Percentiles rank a stretch among this genome's conserved stretches.
phyloP scores from a whole-genome alignment of 2,888 invertebrate species.

The Lydus trimaculatus region DNA sequence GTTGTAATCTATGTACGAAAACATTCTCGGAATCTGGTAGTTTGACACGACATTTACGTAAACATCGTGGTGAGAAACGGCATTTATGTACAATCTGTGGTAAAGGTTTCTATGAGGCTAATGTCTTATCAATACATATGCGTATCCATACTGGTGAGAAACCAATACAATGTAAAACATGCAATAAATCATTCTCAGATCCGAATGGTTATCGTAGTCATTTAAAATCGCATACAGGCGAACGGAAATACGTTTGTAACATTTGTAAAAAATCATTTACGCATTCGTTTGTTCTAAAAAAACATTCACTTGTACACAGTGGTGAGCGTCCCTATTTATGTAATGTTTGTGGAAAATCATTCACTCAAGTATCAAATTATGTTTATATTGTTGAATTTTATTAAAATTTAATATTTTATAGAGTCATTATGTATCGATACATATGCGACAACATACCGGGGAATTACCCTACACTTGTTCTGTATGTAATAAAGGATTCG shows the following conservation, averaged over 20 bases:
- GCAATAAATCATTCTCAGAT: conserved; percentile 50
- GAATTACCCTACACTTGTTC: conserved; percentile 49
- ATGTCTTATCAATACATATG: conserved; percentile 52
- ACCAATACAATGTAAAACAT: conserved; percentile 50
- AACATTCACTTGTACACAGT: conserved; percentile 50
- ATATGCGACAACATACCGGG: conserved; percentile 55
- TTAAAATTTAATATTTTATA: conserved; percentile 34
- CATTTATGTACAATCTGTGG: conserved; percentile 53
- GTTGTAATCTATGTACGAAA: conserved; percentile 48
- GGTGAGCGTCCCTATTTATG: conserved; percentile 52
- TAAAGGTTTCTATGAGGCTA: conserved; percentile 54
- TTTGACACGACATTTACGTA: conserved; percentile 51
- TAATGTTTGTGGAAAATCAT: conserved; percentile 50
- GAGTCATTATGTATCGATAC: conserved; percentile 53
- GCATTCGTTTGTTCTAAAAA: conserved; percentile 52
- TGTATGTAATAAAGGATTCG: conserved; percentile 49
- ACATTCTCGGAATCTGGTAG: conserved; percentile 53
- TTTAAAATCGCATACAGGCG: conserved; percentile 52
- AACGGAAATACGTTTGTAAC: conserved; percentile 48
- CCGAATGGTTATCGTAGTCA: conserved; percentile 52
- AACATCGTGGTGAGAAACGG: conserved; percentile 52
- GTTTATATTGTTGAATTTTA: background rate
- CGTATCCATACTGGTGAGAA: conserved; percentile 54
- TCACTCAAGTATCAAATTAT: conserved; percentile 45
- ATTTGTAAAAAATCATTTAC: conserved; percentile 51